Percentiles rank a stretch among this genome's conserved stretches.
phyloP scores from a whole-genome alignment of 2,113 vertebrate species.

The Trematocara stigmaticum region DNA sequence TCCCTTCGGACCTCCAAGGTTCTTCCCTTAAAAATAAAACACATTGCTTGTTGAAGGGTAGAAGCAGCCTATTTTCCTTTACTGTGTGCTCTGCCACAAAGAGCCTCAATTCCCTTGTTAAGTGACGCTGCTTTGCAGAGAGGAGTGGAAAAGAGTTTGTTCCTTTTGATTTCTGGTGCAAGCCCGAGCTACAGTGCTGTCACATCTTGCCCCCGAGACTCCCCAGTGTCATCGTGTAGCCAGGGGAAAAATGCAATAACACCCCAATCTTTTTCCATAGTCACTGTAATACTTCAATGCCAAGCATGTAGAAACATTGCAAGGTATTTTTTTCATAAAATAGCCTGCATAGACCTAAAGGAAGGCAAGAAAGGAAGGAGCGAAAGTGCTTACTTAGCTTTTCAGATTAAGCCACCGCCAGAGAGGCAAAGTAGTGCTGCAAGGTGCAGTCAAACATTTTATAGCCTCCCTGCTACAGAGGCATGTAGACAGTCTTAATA shows the following conservation, averaged over 20 bases:
- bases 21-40: conserved; percentile 27
- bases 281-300: background rate
- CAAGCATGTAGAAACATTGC: background rate
- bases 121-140: background rate
- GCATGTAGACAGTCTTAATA: conserved; percentile 13
- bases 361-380: background rate
- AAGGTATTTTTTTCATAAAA: background rate
- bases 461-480: background rate
- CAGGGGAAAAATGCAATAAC: background rate
- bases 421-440: conserved; percentile 20
- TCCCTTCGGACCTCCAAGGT: background rate
- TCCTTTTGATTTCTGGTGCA: background rate
- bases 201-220: background rate
- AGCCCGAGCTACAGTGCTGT: background rate
- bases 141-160: background rate
- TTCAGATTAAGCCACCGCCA: conserved; percentile 28
- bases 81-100: background rate
- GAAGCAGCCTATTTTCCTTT: conserved; percentile 3
- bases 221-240: background rate
- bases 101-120: conserved; percentile 6
- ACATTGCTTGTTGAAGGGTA: conserved; percentile 8
- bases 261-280: background rate
- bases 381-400: conserved; percentile 49
- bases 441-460: conserved; percentile 35
- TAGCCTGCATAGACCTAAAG: background rate